Percentiles rank a stretch among this genome's conserved stretches.
Conservation (phyloP, 2,113 vertebrate species). For the Podarcis cretensis region DNA sequence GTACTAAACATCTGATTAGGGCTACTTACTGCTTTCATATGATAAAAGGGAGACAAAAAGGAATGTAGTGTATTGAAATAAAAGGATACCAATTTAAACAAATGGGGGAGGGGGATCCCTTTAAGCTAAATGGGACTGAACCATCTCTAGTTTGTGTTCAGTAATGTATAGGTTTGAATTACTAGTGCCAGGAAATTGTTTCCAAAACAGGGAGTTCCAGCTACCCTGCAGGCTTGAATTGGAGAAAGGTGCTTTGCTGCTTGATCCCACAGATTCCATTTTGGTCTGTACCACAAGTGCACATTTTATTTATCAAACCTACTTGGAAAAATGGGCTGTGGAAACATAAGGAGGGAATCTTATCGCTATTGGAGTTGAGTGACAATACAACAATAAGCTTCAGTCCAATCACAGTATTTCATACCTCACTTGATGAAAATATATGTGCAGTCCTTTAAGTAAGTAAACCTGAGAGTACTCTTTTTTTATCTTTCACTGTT, state of each 20-base stretch:
- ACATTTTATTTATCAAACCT: conserved; percentile 19
- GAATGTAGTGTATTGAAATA: conserved; percentile 47
- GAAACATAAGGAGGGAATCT: not conserved
- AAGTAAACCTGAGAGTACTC: not conserved
- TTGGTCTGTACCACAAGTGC: conserved; percentile 5
- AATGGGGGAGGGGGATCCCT: not conserved
- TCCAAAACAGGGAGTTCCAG: not conserved
- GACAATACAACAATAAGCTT: not conserved
- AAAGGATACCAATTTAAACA: not conserved
- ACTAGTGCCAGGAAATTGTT: not conserved
- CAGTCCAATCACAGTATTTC: not conserved
- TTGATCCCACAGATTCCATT: conserved; percentile 5
- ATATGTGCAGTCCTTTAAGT: not conserved
- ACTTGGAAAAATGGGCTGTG: not conserved
- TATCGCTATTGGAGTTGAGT: not conserved
- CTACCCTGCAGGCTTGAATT: not conserved
- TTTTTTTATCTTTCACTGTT: not conserved
- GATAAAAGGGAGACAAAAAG: conserved; percentile 32
- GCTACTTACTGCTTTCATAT: not conserved
- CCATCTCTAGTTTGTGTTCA: conserved; percentile 8
- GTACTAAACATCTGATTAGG: not conserved
- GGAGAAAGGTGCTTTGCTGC: not conserved
- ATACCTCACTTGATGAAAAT: not conserved
- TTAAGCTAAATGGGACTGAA: not conserved
- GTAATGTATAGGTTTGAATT: not conserved